phyloP scores from a whole-genome alignment of 2,797 vertebrate species.

The Dipus sagitta region DNA sequence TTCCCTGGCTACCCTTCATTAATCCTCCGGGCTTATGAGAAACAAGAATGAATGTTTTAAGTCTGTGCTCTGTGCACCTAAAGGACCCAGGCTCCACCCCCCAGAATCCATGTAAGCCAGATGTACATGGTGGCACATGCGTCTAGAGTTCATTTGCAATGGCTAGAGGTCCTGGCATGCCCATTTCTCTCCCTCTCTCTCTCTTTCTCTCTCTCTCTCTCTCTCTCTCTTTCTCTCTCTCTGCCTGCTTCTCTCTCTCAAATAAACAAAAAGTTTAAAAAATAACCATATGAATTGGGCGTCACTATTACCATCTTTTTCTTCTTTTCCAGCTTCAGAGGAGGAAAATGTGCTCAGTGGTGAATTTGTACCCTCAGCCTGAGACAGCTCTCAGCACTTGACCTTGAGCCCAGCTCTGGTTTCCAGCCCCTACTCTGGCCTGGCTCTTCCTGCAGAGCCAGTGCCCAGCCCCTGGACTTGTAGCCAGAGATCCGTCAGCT shows the following conservation, averaged over 20 bases:
- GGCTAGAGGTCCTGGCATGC: too few relatives aligned
- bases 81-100: too few relatives aligned
- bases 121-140: too few relatives aligned
- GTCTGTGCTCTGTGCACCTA: neutral
- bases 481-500: neutral
- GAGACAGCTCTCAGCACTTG: neutral
- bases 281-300: neutral
- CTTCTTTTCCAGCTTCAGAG: neutral
- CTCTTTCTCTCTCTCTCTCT: too few relatives aligned
- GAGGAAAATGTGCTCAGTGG: neutral
- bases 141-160: too few relatives aligned
- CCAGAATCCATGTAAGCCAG: too few relatives aligned
- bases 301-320: neutral
- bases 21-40: neutral
- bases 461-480: neutral
- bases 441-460: neutral
- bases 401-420: neutral
- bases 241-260: too few relatives aligned
- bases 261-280: neutral
- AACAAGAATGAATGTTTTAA: neutral
- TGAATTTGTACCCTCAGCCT: neutral
- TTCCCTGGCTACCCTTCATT: neutral
- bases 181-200: too few relatives aligned
- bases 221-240: too few relatives aligned
- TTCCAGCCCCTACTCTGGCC: neutral